A percentile compares a stretch with the other conserved stretches of the same genome.
phyloP scores from a whole-genome alignment of 1,140 invertebrate genomes.

The Drosophila insularis region DNA sequence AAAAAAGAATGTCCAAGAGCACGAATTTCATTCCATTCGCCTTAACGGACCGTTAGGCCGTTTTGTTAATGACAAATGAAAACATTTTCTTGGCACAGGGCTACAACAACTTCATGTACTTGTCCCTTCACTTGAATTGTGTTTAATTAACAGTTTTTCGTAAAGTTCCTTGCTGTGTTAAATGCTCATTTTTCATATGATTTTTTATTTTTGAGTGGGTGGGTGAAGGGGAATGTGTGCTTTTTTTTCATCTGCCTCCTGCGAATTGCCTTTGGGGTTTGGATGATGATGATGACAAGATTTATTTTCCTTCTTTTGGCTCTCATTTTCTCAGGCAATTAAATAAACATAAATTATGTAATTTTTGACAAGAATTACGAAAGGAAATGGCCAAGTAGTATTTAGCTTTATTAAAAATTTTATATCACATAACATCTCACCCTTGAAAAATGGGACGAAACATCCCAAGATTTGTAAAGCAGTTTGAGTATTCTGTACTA shows the following conservation, averaged over 20 bases:
- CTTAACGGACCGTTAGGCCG: conserved; percentile 49
- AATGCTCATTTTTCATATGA: conserved; percentile 50
- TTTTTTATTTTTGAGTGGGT: not conserved
- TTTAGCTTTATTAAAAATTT: conserved; percentile 3
- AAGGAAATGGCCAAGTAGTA: conserved; percentile 1
- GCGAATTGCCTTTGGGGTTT: conserved; percentile 28
- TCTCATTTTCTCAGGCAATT: conserved; percentile 51
- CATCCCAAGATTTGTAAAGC: not conserved
- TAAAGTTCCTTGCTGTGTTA: conserved; percentile 41
- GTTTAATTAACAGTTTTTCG: conserved; percentile 72
- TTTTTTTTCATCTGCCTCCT: not conserved
- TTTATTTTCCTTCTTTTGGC: conserved; percentile 36
- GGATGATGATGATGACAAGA: not conserved
- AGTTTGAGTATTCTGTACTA: not conserved
- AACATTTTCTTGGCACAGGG: conserved; percentile 74
- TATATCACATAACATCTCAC: not conserved
- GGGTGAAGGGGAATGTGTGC: not conserved
- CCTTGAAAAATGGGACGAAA: not conserved
- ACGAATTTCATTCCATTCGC: conserved; percentile 21
- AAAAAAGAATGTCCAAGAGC: conserved; percentile 34
- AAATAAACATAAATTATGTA: conserved; percentile 46
- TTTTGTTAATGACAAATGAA: conserved; percentile 77
- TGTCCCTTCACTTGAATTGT: conserved; percentile 50
- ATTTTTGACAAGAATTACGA: not conserved
- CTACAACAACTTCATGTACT: conserved; percentile 35